phyloP scores from a whole-genome alignment of 2,113 vertebrate genomes.

The Muntiacus muntjak region DNA sequence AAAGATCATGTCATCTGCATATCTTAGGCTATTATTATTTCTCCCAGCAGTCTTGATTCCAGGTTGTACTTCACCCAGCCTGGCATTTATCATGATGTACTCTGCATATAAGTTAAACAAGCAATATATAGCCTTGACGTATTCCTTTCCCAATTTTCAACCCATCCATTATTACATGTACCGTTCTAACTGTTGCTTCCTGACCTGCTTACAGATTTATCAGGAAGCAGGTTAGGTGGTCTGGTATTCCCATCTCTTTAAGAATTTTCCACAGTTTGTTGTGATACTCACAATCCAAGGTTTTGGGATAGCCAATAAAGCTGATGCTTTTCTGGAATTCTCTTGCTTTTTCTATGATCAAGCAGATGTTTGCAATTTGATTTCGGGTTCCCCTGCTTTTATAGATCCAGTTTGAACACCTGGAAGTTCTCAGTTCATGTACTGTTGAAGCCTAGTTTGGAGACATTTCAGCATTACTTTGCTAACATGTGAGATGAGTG shows the following conservation, averaged over 20 bases:
- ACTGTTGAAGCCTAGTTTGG: neutral
- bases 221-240: neutral
- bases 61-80: neutral
- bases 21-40: neutral
- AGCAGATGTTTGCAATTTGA: neutral
- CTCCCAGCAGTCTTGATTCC: neutral
- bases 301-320: neutral
- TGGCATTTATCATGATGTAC: neutral
- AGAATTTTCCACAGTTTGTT: neutral
- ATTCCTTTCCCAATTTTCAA: neutral
- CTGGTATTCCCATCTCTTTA: neutral
- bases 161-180: neutral
- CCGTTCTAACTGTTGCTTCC: neutral
- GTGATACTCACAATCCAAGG: neutral
- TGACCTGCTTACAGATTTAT: neutral
- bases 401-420: neutral
- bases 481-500: neutral
- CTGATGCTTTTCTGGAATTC: neutral
- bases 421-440: neutral
- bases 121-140: neutral
- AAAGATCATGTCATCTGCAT: neutral
- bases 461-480: neutral
- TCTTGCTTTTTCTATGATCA: neutral
- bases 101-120: neutral
- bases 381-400: neutral